Evolutionary conservation across 2,888 invertebrate species (phyloP), one percentile per base, ranked within the genome.

Genomic region (Trissonchulus latispiculum): DNA sequence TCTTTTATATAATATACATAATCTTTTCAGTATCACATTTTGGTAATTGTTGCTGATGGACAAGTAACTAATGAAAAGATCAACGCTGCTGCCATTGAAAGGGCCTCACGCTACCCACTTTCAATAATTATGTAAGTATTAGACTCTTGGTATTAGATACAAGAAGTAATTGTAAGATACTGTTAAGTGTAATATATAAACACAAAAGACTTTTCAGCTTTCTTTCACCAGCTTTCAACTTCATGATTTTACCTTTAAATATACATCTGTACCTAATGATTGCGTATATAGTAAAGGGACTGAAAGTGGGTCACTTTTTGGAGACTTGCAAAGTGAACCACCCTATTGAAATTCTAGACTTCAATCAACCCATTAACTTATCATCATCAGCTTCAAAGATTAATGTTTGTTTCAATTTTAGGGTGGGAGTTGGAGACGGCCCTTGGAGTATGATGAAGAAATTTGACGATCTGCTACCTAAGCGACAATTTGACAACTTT

Each of bases 371-470:
- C n/a, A n/a, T n/a, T n/a, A n/a, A n/a, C n/a, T n/a, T n/a, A n/a
- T n/a, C n/a, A n/a, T n/a, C n/a, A n/a, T n/a, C n/a, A n/a, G n/a
- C n/a, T n/a, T n/a, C n/a, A n/a, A n/a, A n/a, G n/a, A n/a, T n/a
- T n/a, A n/a, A n/a, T n/a, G n/a, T 8, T 68, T 32, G 32, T 32
- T 23, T 35, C 23, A 28, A n/a, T 72, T 68, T 70, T n/a, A 71
- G 61, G 81, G 84, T 86, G 1, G 86, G 86, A 8, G 86, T 86
- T 1, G 86, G 86, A 28, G 86, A 86, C 77, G 86, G 86, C 32
- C 86, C 86, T 0, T 86, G 86, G 86, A 83, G 84, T 71, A 84
- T 83, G 80, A 86, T 86, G 85, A 83, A 83, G 67, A 83, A 85
- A 73, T 86, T 85, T 79, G 86, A 86, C 78, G 85, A 86, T 75